Base-by-base conservation (phyloP, 2,888 invertebrate genomes). In the Chymomyza caudatula region DNA sequence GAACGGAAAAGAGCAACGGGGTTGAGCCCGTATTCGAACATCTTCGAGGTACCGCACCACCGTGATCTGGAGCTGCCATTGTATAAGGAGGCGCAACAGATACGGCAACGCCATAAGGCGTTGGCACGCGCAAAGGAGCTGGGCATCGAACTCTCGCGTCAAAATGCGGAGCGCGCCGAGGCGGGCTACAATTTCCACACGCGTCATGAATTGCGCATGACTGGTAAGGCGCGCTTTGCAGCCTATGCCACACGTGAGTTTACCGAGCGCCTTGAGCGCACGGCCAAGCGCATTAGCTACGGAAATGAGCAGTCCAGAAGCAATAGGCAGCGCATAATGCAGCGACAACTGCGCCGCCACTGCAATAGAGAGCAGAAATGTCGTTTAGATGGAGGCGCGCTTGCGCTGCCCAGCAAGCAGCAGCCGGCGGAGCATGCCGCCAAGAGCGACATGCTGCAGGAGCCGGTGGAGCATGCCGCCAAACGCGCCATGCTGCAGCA, bases 261-360 rank as follows among this genome's bases (percentile, higher is more conserved):
- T 0, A 54, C 54, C 29, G 75, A 83, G 13, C 74, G 73, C 0
- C 73, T 82, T 3, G 74, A 78, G 3, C 71, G 77, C 4, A 71
- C 76, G 0, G 76, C 74, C 4, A 78, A 77, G 2, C 85, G 87
- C 19, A 78, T 74, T 5, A 75, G 71, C 43, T 88, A 88, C 23
- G 88, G 88, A 52, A 88, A 88, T 60, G 78, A 78, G 1, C 78
- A 78, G 23, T 88, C 87, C 2, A 75, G 77, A 1, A 76, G 71
- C 23, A 88, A 88, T 44, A 64, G 80, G 15, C 65, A 78, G 19
- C 87, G 87, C 8, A 59, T 83, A 0, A 55, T 59, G 5, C 66
- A 53, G 52, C 61, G 67, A 1, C 63, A 69, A 0, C 61, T 63
- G 64, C 69, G 69, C 0, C 74, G 76, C 0, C 54, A 57, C 0